These are phyloP conservation scores for Atherinosoma microstoma DNA, from an alignment of 2,797 vertebrate genomes.

Conservation along the genomic window DNA sequence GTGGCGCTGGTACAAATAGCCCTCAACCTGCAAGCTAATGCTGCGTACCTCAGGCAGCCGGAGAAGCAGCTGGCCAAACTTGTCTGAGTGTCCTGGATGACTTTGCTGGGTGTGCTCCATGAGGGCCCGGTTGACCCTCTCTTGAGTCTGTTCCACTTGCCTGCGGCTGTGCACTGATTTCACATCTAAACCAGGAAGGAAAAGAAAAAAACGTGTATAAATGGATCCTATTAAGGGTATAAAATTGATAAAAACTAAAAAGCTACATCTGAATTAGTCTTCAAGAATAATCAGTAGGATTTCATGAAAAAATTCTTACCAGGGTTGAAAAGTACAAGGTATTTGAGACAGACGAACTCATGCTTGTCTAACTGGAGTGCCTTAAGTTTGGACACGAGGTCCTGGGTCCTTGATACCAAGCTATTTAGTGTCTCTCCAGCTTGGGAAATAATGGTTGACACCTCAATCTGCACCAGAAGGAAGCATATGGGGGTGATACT, in stretches of 20 bases:
- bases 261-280: not conserved
- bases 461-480: constrained; percentile 78
- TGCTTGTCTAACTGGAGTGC: constrained; percentile 83
- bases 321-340: constrained; percentile 86
- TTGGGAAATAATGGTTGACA: constrained; percentile 82
- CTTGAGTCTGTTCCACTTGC: constrained; percentile 85
- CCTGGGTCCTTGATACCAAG: constrained; percentile 85
- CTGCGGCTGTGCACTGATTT: constrained; percentile 82
- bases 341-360: constrained; percentile 87
- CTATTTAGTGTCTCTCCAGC: constrained; percentile 80
- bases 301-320: constrained; percentile 68
- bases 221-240: not conserved
- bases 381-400: constrained; percentile 84
- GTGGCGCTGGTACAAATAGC: constrained; percentile 88
- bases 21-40: constrained; percentile 87
- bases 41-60: constrained; percentile 86
- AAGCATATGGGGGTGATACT: constrained; percentile 11
- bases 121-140: constrained; percentile 84
- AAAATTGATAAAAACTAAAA: not conserved
- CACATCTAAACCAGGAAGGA: constrained; percentile 74
- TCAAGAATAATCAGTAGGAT: not conserved
- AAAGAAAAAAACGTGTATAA: not conserved
- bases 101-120: constrained; percentile 84
- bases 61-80: constrained; percentile 87
- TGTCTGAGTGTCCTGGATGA: constrained; percentile 83